phyloP scores from a whole-genome alignment of 2,113 vertebrate genomes.

The Seriola aureovittata region DNA sequence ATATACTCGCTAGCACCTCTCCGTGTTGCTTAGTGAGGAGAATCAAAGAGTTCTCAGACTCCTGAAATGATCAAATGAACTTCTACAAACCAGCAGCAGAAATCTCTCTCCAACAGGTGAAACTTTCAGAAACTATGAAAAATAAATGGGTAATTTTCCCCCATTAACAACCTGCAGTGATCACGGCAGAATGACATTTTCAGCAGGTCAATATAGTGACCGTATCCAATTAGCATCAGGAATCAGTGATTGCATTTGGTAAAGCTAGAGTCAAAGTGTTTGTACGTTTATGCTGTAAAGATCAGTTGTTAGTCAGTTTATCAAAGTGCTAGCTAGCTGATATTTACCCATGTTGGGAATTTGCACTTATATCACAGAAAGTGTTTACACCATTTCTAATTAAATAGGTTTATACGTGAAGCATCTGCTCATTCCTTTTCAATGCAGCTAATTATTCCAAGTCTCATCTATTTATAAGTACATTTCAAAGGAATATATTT shows the following conservation, averaged over 20 bases:
- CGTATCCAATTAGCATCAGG: constrained; percentile 17
- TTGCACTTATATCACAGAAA: neutral
- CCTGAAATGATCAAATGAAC: neutral
- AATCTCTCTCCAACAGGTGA: neutral
- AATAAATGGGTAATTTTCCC: neutral
- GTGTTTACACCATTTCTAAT: constrained; percentile 15
- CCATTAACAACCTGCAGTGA: neutral
- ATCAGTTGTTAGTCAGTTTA: neutral
- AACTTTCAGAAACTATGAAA: neutral
- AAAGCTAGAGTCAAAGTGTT: neutral
- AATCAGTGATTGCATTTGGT: constrained; percentile 7
- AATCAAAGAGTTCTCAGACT: neutral
- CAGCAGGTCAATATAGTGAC: neutral
- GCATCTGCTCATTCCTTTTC: constrained; percentile 15
- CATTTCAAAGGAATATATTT: neutral
- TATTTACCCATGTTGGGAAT: neutral
- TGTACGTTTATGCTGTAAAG: neutral
- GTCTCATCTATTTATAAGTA: neutral
- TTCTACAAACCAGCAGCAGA: neutral
- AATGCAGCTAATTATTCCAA: neutral
- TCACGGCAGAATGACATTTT: neutral
- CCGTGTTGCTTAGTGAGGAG: neutral
- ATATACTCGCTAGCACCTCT: neutral
- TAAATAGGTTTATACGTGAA: neutral
- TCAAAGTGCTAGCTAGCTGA: neutral